Evolutionary conservation across 2,113 vertebrate genomes (phyloP).

Genomic region (Sminthopsis crassicaudata): DNA sequence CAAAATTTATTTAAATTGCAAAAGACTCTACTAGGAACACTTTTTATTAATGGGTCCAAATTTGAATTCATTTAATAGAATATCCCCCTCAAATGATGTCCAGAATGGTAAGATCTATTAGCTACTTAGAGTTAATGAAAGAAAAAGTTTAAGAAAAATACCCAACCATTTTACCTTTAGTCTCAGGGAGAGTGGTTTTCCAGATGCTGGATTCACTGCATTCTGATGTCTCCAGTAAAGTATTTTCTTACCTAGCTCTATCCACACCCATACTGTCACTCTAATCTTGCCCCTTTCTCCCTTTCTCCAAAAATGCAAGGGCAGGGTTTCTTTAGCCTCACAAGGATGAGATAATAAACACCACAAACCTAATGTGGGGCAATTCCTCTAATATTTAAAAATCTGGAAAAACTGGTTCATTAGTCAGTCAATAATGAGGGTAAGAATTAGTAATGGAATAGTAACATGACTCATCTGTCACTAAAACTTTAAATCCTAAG

Average conservation of each 20-base stretch:
- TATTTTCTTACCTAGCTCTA: background rate
- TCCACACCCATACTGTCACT: background rate
- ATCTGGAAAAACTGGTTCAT: background rate
- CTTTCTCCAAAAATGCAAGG: background rate
- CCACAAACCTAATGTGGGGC: background rate
- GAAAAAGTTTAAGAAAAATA: background rate
- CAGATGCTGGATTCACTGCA: background rate
- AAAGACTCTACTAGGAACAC: background rate
- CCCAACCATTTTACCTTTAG: background rate
- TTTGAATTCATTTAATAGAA: background rate
- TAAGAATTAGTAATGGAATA: no score
- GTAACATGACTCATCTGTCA: background rate
- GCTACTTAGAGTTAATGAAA: background rate
- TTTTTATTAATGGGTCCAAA: background rate
- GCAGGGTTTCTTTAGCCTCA: background rate
- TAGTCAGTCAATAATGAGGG: background rate
- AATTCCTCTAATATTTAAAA: background rate
- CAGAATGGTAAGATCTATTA: background rate
- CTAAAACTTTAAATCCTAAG: background rate
- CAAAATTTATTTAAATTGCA: background rate
- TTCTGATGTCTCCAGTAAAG: background rate
- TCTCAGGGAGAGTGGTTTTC: background rate
- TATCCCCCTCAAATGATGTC: background rate
- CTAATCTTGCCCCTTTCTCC: background rate
- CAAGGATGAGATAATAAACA: background rate